phyloP scores from a whole-genome alignment of 2,888 invertebrate genomes.

The Cistogaster globosa region DNA sequence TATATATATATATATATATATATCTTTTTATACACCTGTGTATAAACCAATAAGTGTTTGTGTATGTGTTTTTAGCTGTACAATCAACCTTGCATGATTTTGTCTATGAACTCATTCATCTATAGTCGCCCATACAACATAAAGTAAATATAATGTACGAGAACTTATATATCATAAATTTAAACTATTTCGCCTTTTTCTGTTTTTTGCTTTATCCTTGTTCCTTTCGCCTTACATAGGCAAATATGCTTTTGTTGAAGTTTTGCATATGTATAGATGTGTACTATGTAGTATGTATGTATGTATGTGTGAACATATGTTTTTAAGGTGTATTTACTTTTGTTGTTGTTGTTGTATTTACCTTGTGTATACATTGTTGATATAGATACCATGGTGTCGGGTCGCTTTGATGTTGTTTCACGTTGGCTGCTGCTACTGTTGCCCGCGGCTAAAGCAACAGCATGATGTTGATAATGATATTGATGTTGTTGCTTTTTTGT shows the following conservation, averaged over 20 bases:
- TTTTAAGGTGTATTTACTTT: neutral
- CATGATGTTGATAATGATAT: slow-evolving; percentile 56
- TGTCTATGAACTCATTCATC: neutral
- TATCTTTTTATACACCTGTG: too few species aligned
- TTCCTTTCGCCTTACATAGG: neutral
- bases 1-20: too few species aligned
- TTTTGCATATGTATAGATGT: neutral
- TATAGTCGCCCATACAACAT: neutral
- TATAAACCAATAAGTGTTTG: too few species aligned
- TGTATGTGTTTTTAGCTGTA: neutral
- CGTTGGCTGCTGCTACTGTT: slow-evolving; percentile 73
- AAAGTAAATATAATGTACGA: neutral
- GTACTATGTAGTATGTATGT: neutral
- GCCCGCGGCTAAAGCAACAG: slow-evolving; percentile 63
- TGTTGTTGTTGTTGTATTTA: slow-evolving; percentile 74
- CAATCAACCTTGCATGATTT: neutral
- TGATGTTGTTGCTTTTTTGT: slow-evolving; percentile 57
- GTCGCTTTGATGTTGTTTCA: slow-evolving; percentile 77
- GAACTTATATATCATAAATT: neutral
- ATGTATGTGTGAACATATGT: neutral
- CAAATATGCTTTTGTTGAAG: neutral
- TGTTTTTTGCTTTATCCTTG: slow-evolving; percentile 16
- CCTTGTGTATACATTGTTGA: slow-evolving; percentile 82
- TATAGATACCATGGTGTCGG: slow-evolving; percentile 81
- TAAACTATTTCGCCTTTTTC: slow-evolving; percentile 44